These are phyloP conservation scores for Merops nubicus DNA, from an alignment of 2,113 vertebrate species.

Conservation along the genomic window DNA sequence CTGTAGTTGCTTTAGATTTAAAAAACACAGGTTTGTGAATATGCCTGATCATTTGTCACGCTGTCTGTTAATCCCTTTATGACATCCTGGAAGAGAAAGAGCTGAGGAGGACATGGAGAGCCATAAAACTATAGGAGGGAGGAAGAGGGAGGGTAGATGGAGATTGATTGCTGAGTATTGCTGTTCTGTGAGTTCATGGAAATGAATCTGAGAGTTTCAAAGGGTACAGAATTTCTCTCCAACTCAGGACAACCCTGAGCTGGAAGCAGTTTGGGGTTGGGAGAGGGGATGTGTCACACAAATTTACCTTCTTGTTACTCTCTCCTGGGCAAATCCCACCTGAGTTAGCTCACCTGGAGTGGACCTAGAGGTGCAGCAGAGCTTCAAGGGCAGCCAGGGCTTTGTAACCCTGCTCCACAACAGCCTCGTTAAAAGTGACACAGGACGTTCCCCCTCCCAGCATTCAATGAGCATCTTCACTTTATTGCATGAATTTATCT, in stretches of 20 bases:
- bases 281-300: not conserved
- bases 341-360: not conserved
- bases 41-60: not conserved
- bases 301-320: not conserved
- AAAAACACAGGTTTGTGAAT: not conserved
- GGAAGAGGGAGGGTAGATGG: not conserved
- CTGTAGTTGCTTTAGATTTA: not conserved
- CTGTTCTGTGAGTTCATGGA: not conserved
- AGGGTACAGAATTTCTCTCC: not conserved
- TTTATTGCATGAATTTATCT: not conserved
- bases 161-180: not conserved
- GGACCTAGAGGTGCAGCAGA: not conserved
- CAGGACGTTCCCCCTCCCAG: not conserved
- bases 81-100: not conserved
- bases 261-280: not conserved
- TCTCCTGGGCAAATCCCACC: not conserved
- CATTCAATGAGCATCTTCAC: not conserved
- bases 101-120: not conserved
- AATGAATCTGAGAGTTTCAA: not conserved
- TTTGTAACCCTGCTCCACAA: not conserved
- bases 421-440: rapidly evolving
- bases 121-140: not conserved
- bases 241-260: not conserved
- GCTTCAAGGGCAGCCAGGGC: not conserved
- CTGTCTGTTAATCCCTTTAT: not conserved